Evolutionary conservation across 2,888 invertebrate genomes (phyloP).

Genomic region (Congeria kusceri): DNA sequence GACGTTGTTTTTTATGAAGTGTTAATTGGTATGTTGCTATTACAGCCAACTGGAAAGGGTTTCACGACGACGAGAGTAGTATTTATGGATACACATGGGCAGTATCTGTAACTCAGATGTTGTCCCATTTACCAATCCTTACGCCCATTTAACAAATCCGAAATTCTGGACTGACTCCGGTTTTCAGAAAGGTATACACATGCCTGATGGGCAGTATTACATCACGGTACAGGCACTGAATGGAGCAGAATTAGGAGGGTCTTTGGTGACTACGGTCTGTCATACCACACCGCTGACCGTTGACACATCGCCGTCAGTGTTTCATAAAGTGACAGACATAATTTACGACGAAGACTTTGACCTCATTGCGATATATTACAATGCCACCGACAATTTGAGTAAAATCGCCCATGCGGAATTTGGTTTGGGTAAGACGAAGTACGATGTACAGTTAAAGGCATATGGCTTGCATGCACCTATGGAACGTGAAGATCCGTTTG

Average conservation of each 20-base stretch:
- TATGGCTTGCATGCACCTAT: slow-evolving; percentile 66
- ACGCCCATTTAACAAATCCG: slow-evolving; percentile 64
- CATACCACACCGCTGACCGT: slow-evolving; percentile 71
- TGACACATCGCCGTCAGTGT: slow-evolving; percentile 71
- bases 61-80: slow-evolving; percentile 76
- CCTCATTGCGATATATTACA: slow-evolving; percentile 70
- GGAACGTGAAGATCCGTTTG: slow-evolving; percentile 62
- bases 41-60: slow-evolving; percentile 77
- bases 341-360: slow-evolving; percentile 76
- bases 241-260: slow-evolving; percentile 70
- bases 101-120: slow-evolving; percentile 68
- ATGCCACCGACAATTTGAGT: slow-evolving; percentile 64
- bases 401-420: slow-evolving; percentile 70
- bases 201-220: slow-evolving; percentile 74
- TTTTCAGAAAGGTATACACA: slow-evolving; percentile 66
- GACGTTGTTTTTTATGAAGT: no score
- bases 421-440: slow-evolving; percentile 73
- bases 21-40: slow-evolving; percentile 20
- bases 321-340: slow-evolving; percentile 66
- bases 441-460: slow-evolving; percentile 66
- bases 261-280: slow-evolving; percentile 75
- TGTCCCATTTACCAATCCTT: slow-evolving; percentile 67
- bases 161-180: slow-evolving; percentile 76
- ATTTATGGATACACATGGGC: slow-evolving; percentile 76
- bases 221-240: slow-evolving; percentile 73